Evolutionary conservation across 2,888 invertebrate species (phyloP).

Genomic region (Rhagonycha fulva): DNA sequence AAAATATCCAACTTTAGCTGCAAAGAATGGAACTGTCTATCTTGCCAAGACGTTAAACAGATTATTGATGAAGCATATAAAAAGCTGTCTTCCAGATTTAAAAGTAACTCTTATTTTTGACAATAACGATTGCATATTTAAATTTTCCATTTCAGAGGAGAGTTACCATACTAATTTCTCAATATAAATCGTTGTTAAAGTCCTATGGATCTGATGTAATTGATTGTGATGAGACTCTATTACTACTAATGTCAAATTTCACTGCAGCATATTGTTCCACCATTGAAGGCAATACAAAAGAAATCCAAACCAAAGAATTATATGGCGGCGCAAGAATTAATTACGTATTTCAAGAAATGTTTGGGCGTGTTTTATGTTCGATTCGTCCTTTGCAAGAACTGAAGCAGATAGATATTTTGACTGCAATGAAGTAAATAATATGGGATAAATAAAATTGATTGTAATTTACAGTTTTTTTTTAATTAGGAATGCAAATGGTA

Average conservation of each 20-base stretch:
- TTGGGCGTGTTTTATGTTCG: slow-evolving; percentile 90
- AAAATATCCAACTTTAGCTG: slow-evolving; percentile 96
- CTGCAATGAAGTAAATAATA: slow-evolving; percentile 74
- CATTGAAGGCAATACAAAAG: slow-evolving; percentile 96
- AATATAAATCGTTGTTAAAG: slow-evolving; percentile 93
- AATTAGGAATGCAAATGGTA: slow-evolving; percentile 91
- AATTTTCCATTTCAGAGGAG: slow-evolving; percentile 68
- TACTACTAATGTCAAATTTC: slow-evolving; percentile 99
- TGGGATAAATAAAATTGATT: background rate
- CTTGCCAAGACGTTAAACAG: slow-evolving; percentile 96
- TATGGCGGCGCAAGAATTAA: slow-evolving; percentile 99
- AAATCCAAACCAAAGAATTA: slow-evolving; percentile 97
- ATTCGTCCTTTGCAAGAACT: slow-evolving; percentile 89
- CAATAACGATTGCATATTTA: slow-evolving; percentile 1
- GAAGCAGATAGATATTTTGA: slow-evolving; percentile 94
- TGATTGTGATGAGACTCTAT: slow-evolving; percentile 92
- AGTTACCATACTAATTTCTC: slow-evolving; percentile 96
- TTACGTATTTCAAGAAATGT: slow-evolving; percentile 99
- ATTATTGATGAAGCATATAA: slow-evolving; percentile 97
- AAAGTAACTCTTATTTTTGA: slow-evolving; percentile 66
- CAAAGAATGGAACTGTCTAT: slow-evolving; percentile 94
- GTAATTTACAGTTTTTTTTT: background rate
- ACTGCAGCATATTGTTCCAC: slow-evolving; percentile 97
- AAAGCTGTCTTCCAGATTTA: slow-evolving; percentile 96
- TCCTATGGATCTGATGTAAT: slow-evolving; percentile 98